Percentiles rank a stretch among this genome's conserved stretches.
These are phyloP conservation scores for Microdon myrmicae DNA, from an alignment of 2,888 invertebrate genomes.

Conservation along the genomic window DNA sequence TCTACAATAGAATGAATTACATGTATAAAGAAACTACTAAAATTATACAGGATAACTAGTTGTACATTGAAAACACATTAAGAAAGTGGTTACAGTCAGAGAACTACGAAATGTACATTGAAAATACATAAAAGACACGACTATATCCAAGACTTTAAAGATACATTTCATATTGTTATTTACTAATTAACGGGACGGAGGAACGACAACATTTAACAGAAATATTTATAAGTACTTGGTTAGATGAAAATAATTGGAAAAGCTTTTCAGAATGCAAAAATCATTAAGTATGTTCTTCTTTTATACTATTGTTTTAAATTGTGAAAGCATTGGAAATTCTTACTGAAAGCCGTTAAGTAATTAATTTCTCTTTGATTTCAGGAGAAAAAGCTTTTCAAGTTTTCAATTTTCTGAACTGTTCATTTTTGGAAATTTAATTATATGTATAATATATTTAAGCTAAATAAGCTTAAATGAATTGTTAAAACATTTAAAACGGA, in stretches of 20 bases:
- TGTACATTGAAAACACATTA: slow-evolving; percentile 57
- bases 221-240: slow-evolving; percentile 51
- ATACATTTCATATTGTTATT: no score
- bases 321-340: no score
- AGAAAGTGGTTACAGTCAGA: no score
- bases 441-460: slow-evolving; percentile 38
- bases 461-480: slow-evolving; percentile 40
- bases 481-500: slow-evolving; percentile 35
- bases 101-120: no score
- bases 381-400: slow-evolving; percentile 40
- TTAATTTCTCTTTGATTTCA: no score
- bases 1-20: no score
- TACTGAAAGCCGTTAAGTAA: no score
- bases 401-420: slow-evolving; percentile 13
- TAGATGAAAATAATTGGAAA: slow-evolving; percentile 38
- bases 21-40: no score
- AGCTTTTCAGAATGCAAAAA: slow-evolving; percentile 5
- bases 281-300: slow-evolving; percentile 52
- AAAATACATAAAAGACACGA: no score
- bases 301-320: no score
- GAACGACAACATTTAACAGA: slow-evolving; percentile 57
- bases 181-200: no score
- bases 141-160: no score
- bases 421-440: slow-evolving; percentile 18
- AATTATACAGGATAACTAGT: slow-evolving; percentile 41